phyloP scores from a whole-genome alignment of 2,888 invertebrate genomes.

The Alsophila aescularia region DNA sequence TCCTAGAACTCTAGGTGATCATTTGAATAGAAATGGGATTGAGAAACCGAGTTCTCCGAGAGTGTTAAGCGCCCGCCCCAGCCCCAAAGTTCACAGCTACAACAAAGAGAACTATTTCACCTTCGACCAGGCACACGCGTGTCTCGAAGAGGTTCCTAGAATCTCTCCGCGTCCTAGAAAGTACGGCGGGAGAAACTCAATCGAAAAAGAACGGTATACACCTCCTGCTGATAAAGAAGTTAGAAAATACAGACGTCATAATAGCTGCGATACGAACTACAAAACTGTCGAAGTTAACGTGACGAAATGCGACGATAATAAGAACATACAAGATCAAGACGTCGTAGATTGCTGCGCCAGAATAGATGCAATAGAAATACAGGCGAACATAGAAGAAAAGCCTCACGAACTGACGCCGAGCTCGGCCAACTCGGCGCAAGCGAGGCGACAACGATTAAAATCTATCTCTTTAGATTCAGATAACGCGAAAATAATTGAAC shows the following conservation, averaged over 20 bases:
- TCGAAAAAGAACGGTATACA: conserved; percentile 72
- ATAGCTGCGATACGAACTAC: conserved; percentile 75
- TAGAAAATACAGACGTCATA: conserved; percentile 71
- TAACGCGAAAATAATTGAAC: conserved; percentile 84
- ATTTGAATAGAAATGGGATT: conserved; percentile 68
- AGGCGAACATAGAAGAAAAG: conserved; percentile 57
- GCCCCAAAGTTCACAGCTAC: conserved; percentile 72
- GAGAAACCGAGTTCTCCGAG: conserved; percentile 73
- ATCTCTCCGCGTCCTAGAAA: conserved; percentile 65
- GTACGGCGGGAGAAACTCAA: conserved; percentile 74
- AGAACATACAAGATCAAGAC: conserved; percentile 56
- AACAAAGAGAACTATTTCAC: conserved; percentile 80
- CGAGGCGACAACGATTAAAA: conserved; percentile 79
- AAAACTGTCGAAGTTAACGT: conserved; percentile 70
- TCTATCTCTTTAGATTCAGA: conserved; percentile 84
- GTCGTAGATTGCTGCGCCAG: conserved; percentile 76
- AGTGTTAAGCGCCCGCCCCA: conserved; percentile 64
- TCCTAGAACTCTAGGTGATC: conserved; percentile 65
- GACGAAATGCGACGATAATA: conserved; percentile 62
- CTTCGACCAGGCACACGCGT: conserved; percentile 57
- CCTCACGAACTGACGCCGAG: conserved; percentile 54
- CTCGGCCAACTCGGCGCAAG: conserved; percentile 66
- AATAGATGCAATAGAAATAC: conserved; percentile 63
- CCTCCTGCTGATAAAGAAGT: conserved; percentile 75
- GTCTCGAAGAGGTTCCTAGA: conserved; percentile 55